Evolutionary conservation across 2,888 invertebrate genomes (phyloP), one percentile per base, ranked within the genome.

Genomic region (Apotomis capreana): DNA sequence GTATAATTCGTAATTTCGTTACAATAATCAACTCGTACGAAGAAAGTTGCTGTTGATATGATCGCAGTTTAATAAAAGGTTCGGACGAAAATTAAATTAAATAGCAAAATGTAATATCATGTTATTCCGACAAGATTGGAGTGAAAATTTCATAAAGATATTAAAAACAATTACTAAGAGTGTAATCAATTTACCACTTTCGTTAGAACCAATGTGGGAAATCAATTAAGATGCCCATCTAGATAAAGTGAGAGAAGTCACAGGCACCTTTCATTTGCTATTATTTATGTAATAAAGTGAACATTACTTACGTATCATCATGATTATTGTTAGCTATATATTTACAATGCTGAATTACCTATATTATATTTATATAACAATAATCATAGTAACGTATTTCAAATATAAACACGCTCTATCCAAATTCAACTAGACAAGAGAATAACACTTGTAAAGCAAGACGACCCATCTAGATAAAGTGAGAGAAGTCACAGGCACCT

Each of bases 391-490:
- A 26, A 2, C 26, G 26, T 26, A 26, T 59, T 58, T 46, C 12
- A 15, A 60, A 46, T 71, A 63, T 58, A 40, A 55, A 76, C 88
- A 87, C 62, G 81, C 85, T 84, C 79, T 88, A 82, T 74, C 74
- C 70, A 75, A 75, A 80, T 80, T 78, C 79, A 82, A 80, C 78
- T 76, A 77, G 74, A 76, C 76, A 76, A 82, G 78, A 78, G 80
- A 84, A 79, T 79, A 83, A 85, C 87, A 90, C 87, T 88, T 88
- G 89, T 86, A 82, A 78, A 84, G 85, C 90, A 87, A 87, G 87
- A 89, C 90, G 90, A 91, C 76, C 77, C 81, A 80, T 85, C 76
- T 76, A 83, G 87, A 87, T 87, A 83, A 79, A 68, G 54, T 51
- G 69, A 44, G 64, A 73, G 75, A 77, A 78, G 78, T 76, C 77